Evolutionary conservation across 2,888 invertebrate genomes (phyloP).

Genomic region (Sinhomidia bicolor): DNA sequence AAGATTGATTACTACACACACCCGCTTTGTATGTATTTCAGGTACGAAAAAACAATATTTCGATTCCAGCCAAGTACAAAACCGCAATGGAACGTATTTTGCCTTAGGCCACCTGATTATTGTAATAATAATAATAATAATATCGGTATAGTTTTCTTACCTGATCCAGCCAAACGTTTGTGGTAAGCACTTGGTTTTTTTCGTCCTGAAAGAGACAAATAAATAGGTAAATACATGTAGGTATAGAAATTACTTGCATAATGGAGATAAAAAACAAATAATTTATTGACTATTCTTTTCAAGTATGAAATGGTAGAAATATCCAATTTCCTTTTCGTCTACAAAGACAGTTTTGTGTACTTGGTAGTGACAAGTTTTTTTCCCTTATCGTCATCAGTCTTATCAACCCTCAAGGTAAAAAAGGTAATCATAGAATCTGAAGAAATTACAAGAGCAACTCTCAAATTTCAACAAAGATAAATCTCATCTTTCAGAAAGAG

Average conservation of each 20-base stretch:
- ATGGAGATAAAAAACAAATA: too few relatives aligned
- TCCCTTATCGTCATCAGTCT: not conserved
- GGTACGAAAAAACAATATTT: too few relatives aligned
- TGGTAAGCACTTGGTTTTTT: constrained; percentile 83
- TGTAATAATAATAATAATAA: too few relatives aligned
- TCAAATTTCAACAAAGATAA: not conserved
- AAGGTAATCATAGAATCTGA: not conserved
- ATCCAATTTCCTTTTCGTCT: too few relatives aligned
- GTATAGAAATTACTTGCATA: not conserved
- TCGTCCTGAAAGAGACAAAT: constrained; percentile 82
- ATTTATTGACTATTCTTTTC: too few relatives aligned
- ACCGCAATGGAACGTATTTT: too few relatives aligned
- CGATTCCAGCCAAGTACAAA: too few relatives aligned
- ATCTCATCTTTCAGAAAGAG: too few relatives aligned
- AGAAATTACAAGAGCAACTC: not conserved
- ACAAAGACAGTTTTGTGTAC: not conserved
- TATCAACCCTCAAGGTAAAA: not conserved
- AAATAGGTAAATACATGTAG: not conserved
- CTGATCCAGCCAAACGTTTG: constrained; percentile 84
- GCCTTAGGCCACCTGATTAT: too few relatives aligned
- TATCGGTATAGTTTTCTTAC: constrained; percentile 76
- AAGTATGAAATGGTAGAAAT: too few relatives aligned
- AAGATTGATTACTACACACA: too few relatives aligned
- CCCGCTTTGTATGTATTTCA: too few relatives aligned
- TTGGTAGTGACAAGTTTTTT: not conserved